phyloP scores from a whole-genome alignment of 1,140 invertebrate genomes.

The Tribolium castaneum region DNA sequence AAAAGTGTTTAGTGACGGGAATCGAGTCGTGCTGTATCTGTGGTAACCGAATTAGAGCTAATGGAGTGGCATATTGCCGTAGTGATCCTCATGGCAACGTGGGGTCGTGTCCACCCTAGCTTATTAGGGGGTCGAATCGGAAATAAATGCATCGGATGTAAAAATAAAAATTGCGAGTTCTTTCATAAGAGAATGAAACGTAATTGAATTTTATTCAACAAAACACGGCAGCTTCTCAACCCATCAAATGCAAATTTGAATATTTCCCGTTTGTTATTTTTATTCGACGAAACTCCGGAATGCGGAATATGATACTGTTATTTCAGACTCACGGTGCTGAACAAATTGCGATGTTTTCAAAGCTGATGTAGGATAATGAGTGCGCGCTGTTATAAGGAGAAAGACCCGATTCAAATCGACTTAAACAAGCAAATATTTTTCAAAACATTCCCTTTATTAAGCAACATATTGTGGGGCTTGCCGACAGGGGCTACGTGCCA shows the following conservation, averaged over 20 bases:
- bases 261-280: constrained; percentile 38
- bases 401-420: constrained; percentile 24
- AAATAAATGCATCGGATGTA: not conserved
- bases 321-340: constrained; percentile 30
- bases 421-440: constrained; percentile 24
- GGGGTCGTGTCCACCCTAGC: constrained; percentile 1
- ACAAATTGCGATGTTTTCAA: constrained; percentile 34
- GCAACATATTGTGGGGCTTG: constrained; percentile 30
- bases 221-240: constrained; percentile 4
- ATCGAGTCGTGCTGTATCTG: constrained; percentile 14
- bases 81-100: not conserved
- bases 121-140: not conserved
- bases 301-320: constrained; percentile 32
- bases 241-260: constrained; percentile 39
- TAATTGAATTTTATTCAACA: constrained; percentile 19
- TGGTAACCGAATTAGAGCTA: constrained; percentile 27
- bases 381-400: constrained; percentile 13
- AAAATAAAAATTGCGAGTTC: not conserved
- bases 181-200: constrained; percentile 17
- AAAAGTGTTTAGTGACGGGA: no score
- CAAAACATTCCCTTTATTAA: constrained; percentile 23
- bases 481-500: constrained; percentile 30
- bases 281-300: constrained; percentile 26
- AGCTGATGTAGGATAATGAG: constrained; percentile 24
- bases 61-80: constrained; percentile 28